Evolutionary conservation across 2,888 invertebrate genomes (phyloP).

Genomic region (Brachyptera risi): DNA sequence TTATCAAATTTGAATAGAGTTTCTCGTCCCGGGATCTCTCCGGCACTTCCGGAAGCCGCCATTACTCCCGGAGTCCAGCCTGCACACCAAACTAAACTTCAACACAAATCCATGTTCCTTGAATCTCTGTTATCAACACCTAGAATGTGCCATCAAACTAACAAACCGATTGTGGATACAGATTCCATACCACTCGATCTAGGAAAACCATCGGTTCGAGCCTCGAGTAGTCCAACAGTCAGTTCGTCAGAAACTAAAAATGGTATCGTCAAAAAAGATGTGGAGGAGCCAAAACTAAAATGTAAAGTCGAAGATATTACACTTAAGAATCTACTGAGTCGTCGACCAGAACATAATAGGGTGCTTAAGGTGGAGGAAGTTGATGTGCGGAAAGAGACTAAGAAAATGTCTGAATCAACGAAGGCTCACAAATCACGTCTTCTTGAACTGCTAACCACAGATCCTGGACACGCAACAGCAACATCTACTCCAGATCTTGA

Average conservation of each 20-base stretch:
- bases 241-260: constrained; percentile 59
- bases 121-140: constrained; percentile 60
- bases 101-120: constrained; percentile 42
- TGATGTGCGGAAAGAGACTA: constrained; percentile 7
- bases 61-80: constrained; percentile 19
- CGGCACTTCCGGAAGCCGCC: constrained; percentile 7
- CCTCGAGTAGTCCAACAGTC: constrained; percentile 67
- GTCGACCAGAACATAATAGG: constrained; percentile 36
- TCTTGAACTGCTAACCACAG: constrained; percentile 46
- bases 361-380: constrained; percentile 15
- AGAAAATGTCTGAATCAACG: not conserved
- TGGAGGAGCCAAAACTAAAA: constrained; percentile 48
- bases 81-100: constrained; percentile 28
- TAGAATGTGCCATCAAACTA: constrained; percentile 46
- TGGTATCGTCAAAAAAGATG: constrained; percentile 2
- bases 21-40: constrained; percentile 16
- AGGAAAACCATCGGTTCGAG: constrained; percentile 52
- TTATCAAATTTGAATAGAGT: not conserved
- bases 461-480: constrained; percentile 49
- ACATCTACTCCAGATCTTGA: constrained; percentile 36
- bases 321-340: constrained; percentile 50
- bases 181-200: constrained; percentile 63
- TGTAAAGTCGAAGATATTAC: constrained; percentile 49
- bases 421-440: constrained; percentile 43
- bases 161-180: constrained; percentile 22